Percentiles rank a stretch among this genome's conserved stretches.
Conservation (phyloP, 2,888 invertebrate species). For the Hypena proboscidalis region DNA sequence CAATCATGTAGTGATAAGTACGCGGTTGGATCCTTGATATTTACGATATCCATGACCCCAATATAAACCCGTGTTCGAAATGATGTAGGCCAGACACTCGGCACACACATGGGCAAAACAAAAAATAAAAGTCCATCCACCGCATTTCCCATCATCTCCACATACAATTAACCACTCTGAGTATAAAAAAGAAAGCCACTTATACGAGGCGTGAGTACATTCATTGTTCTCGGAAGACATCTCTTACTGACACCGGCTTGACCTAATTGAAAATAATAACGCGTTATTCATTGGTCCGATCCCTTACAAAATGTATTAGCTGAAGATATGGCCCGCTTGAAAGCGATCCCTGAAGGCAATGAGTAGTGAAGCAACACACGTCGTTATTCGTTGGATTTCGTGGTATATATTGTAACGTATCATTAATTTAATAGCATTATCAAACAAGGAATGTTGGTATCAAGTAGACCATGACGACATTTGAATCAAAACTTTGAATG, state of each 20-base stretch:
- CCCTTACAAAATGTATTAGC: conserved; percentile 70
- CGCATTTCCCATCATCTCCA: conserved; percentile 71
- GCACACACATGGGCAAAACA: conserved; percentile 45
- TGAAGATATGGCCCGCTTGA: conserved; percentile 45
- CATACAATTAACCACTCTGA: conserved; percentile 74
- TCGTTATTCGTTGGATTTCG: conserved; percentile 55
- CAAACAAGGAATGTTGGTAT: conserved; percentile 58
- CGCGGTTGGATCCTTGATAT: conserved; percentile 48
- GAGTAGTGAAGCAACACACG: conserved; percentile 30
- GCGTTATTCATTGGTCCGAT: conserved; percentile 72
- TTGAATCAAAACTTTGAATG: neutral
- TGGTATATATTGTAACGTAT: conserved; percentile 64
- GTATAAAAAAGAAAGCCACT: conserved; percentile 79
- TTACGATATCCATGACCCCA: conserved; percentile 51
- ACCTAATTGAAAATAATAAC: conserved; percentile 84
- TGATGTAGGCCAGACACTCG: conserved; percentile 62
- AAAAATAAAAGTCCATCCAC: conserved; percentile 63
- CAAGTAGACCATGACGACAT: conserved; percentile 12
- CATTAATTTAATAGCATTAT: conserved; percentile 69
- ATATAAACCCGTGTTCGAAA: conserved; percentile 47
- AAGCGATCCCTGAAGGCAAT: conserved; percentile 34
- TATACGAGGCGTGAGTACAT: conserved; percentile 73
- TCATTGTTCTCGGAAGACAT: conserved; percentile 80
- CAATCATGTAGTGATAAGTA: conserved; percentile 48
- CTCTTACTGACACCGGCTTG: conserved; percentile 75